phyloP scores from a whole-genome alignment of 2,797 vertebrate genomes.

The Fundulus diaphanus region DNA sequence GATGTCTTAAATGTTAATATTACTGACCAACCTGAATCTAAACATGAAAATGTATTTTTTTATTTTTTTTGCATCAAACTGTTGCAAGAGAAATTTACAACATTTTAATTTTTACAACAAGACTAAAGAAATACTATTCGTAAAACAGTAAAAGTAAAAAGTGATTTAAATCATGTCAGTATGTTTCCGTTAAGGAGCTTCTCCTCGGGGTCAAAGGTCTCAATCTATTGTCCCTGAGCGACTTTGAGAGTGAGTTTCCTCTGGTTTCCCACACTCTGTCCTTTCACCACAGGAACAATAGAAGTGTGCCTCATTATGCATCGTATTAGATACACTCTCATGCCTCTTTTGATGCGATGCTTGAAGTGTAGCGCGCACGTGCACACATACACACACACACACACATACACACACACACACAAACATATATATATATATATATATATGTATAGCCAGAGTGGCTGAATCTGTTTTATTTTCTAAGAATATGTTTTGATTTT shows the following conservation, averaged over 20 bases:
- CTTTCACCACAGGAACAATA: slow-evolving; percentile 33
- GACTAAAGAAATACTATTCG: not conserved
- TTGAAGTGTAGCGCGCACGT: too few relatives aligned
- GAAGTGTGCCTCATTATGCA: slow-evolving; percentile 60
- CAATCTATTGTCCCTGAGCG: slow-evolving; percentile 25
- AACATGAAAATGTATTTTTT: not conserved
- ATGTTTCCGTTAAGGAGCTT: not conserved
- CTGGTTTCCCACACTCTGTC: not conserved
- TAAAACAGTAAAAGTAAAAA: not conserved
- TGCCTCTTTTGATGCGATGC: not conserved
- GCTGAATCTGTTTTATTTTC: not conserved
- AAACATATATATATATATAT: too few relatives aligned
- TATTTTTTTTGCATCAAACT: not conserved
- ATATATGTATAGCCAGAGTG: not conserved
- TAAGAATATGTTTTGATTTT: not conserved
- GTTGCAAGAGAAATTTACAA: not conserved
- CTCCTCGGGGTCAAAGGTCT: slow-evolving; percentile 35
- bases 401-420: too few relatives aligned
- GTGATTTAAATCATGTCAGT: not conserved
- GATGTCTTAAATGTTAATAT: not conserved
- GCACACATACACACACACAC: too few relatives aligned
- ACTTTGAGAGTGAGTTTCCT: slow-evolving; percentile 29
- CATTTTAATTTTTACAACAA: not conserved
- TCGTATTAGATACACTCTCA: not conserved
- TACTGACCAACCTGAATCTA: not conserved